Base-by-base conservation (phyloP, 1,140 invertebrate species). In the Neotoxoptera formosana region DNA sequence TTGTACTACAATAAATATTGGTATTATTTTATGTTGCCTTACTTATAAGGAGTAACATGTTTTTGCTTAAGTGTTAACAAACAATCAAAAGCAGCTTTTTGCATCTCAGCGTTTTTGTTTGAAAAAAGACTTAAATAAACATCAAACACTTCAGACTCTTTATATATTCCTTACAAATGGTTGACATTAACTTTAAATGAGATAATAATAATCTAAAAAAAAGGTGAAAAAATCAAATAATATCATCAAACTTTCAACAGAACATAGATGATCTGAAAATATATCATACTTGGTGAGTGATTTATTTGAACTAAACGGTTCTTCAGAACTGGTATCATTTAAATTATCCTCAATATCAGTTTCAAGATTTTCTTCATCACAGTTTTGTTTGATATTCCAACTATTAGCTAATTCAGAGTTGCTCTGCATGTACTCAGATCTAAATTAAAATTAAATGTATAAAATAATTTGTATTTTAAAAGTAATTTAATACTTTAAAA, bases 11-110 rank as follows among this genome's bases (percentile, higher is more conserved):
- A 36, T 36, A 21, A 83, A 36, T 83, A 36, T 21, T 23, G 36
- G 2, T 20, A 36, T 76, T 34, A 48, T 9, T 25, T 51, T 6
- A 41, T 81, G 95, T 9, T 99, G 94, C 95, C n/a, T 84, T 86
- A 93, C 91, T 86, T 93, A 14, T 93, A 93, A 56, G 91, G 91
- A 51, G n/a, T 53, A 53, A 93, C 48, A 56, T 93, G 48, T 56
- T 83, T 93, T 30, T 93, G 91, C 56, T 93, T 93, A 84, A 86
- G 86, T 41, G 81, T 93, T 86, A 93, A 86, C 48, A 93, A 56
- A 86, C 98, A 99, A 94, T 98, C 97, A 87, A 99, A 95, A 0
- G 98, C 97, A 93, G 96, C 96, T 95, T 97, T 98, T 95, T 99
- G 98, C 67, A 99, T 95, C 17, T 97, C 96, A 1, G 96, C 94